Base-by-base conservation (phyloP, 2,888 invertebrate species). In the Euplexia lucipara region DNA sequence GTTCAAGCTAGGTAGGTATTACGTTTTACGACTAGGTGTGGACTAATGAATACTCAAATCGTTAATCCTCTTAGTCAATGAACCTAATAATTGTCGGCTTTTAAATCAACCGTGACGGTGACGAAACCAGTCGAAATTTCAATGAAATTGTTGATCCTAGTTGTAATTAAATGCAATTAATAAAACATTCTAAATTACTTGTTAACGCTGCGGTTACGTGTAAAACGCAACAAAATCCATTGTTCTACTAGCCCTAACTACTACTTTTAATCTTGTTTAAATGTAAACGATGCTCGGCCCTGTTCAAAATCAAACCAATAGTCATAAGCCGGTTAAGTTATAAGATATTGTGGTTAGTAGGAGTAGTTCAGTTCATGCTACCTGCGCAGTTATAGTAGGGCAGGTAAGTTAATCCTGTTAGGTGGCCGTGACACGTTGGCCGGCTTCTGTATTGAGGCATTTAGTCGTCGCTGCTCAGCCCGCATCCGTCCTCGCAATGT, bases 321-420 rank as follows among this genome's bases (percentile, higher is more conserved):
- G 61, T 77, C 81, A 81, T 92, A 92, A 94, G 90, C 91, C 87
- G 90, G 90, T 90, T 92, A 92, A 89, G 86, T 86, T 87, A 86
- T 86, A 86, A 89, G 87, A 75, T 72, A 71, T 71, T 68, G 80
- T 70, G 80, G 78, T 90, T 88, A 85, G 88, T 88, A 88, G 87
- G 86, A 83, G 86, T 87, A 86, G 88, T 88, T 86, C 82, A 87
- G 88, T 88, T 87, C 82, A 86, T 86, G 90, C 89, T 91, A 91
- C 91, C 90, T 92, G 92, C 93, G 92, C 90, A 93, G 91, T n/a
- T n/a, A n/a, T 90, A 94, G 91, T 93, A 88, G 94, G 92, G 89
- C 93, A 92, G 91, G 93, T 93, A 87, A 86, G 88, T 77, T 90
- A 95, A 95, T 95, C 95, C 95, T 93, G 94, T 95, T 95, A 95